Percentiles rank a stretch among this genome's conserved stretches.
Conservation (phyloP, 30 jellyfish, hydroid and myxozoan genomes). For the Turritopsis rubra region DNA sequence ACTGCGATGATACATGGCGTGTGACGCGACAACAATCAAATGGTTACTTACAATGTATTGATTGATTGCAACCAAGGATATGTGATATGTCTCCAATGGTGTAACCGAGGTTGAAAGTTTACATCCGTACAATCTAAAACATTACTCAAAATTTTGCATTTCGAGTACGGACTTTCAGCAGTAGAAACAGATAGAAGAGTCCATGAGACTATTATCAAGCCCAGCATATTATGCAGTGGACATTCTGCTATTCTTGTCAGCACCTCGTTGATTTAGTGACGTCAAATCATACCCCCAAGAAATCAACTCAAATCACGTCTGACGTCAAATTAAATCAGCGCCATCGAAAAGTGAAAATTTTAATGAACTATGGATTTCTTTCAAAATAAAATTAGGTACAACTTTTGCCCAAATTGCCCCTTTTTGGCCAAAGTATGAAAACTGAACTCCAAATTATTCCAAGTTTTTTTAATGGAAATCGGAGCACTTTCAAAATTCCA, state of each 20-base stretch:
- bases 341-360: no score
- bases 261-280: no score
- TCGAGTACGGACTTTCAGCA: background rate
- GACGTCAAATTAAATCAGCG: no score
- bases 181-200: background rate
- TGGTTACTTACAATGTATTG: background rate
- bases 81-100: background rate
- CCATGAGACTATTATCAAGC: background rate
- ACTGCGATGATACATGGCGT: background rate
- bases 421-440: no score
- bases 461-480: no score
- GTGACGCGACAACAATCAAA: background rate
- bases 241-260: background rate
- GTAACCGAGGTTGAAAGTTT: background rate
- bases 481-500: no score
- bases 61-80: background rate
- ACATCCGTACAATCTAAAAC: background rate
- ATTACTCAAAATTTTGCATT: background rate
- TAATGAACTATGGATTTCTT: no score
- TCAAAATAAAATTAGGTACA: no score
- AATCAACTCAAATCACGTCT: no score
- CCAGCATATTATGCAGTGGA: background rate
- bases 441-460: no score
- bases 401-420: no score
- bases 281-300: no score